A percentile compares a stretch with the other conserved stretches of the same genome.
Evolutionary conservation across 2,113 vertebrate species (phyloP).

Genomic region (Lichenostomus cassidix): DNA sequence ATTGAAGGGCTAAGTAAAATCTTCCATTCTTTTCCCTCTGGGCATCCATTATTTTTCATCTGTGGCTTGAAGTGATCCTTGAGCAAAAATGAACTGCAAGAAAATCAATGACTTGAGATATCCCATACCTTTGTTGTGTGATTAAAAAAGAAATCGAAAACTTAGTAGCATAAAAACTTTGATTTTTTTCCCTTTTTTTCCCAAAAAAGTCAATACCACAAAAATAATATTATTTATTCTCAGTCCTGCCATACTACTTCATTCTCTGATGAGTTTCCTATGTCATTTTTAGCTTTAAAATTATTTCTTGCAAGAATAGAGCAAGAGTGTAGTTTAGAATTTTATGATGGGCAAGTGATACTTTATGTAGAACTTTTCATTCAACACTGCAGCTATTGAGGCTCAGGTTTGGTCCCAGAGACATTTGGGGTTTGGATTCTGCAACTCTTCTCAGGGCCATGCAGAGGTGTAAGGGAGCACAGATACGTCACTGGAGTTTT

Average conservation of each 20-base stretch:
- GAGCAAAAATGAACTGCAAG: background rate
- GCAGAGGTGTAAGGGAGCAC: background rate
- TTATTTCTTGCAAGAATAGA: background rate
- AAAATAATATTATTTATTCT: background rate
- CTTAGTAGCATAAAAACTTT: background rate
- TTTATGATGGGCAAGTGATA: background rate
- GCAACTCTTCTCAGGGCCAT: background rate
- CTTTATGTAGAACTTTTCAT: background rate
- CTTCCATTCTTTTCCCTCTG: background rate
- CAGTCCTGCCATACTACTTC: background rate
- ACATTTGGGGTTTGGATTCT: background rate
- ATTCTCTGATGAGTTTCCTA: background rate
- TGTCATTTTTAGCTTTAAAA: background rate
- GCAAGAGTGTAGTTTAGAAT: background rate
- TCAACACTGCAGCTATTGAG: fast-evolving
- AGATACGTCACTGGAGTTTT: background rate
- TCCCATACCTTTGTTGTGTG: background rate
- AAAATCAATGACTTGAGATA: background rate
- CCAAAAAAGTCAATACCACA: background rate
- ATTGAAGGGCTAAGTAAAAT: background rate
- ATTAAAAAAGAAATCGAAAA: background rate
- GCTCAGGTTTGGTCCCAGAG: background rate
- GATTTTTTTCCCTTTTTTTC: fast-evolving
- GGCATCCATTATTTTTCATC: background rate
- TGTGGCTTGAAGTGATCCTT: background rate